phyloP scores from a whole-genome alignment of 2,797 vertebrate genomes.

The Poecilia gillii region DNA sequence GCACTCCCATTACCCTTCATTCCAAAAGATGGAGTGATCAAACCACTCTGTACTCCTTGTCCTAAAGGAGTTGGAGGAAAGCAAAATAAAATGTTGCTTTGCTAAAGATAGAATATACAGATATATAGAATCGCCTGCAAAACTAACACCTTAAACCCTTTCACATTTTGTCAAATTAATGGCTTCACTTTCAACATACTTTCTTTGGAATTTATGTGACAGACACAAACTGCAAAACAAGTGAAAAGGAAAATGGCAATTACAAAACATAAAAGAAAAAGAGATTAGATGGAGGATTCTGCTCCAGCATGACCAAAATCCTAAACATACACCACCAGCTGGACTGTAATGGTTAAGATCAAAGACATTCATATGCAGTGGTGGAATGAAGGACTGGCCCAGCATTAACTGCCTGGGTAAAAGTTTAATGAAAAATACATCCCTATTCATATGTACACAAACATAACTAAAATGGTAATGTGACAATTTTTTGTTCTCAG shows the following conservation, averaged over 20 bases:
- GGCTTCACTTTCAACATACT: neutral
- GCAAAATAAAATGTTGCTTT: neutral
- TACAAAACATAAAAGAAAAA: no score
- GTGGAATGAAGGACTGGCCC: no score
- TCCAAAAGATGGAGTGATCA: constrained; percentile 79
- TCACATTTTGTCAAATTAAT: neutral
- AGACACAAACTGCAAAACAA: neutral
- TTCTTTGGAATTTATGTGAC: neutral
- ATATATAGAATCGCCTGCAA: neutral
- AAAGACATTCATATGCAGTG: no score
- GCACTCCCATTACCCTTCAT: constrained; percentile 78
- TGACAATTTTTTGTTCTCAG: no score
- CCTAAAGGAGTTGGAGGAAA: constrained; percentile 43
- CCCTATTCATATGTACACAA: no score
- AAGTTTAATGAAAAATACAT: no score
- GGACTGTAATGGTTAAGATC: no score
- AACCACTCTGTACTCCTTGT: constrained; percentile 35
- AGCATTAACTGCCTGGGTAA: no score
- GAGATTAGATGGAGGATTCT: no score
- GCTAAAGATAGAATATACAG: neutral
- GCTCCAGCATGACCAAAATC: no score
- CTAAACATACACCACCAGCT: no score
- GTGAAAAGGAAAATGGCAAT: neutral
- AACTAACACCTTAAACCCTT: neutral
- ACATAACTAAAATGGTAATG: no score